Evolutionary conservation across 2,888 invertebrate genomes (phyloP).

Genomic region (Sinohyriopsis cumingii): DNA sequence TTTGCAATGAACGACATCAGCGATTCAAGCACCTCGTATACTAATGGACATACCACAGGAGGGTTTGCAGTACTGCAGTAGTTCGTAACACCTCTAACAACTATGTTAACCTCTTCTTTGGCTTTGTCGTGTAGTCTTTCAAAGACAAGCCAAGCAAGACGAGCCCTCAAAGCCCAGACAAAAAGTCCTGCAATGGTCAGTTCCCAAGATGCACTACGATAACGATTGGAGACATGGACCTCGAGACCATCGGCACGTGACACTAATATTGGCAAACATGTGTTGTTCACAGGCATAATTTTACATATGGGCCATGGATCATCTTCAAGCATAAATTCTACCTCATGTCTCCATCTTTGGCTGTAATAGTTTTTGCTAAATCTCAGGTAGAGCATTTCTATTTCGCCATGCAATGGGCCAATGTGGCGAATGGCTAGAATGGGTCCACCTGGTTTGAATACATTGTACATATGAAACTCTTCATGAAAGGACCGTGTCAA

Average conservation of each 20-base stretch:
- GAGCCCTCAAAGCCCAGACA: slow-evolving; percentile 42
- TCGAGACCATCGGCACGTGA: slow-evolving; percentile 25
- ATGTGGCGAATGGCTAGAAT: slow-evolving; percentile 29
- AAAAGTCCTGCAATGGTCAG: slow-evolving; percentile 47
- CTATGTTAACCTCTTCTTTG: slow-evolving; percentile 36
- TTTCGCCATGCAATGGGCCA: slow-evolving; percentile 14
- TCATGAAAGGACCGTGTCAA: slow-evolving; percentile 35
- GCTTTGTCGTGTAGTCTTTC: slow-evolving; percentile 46
- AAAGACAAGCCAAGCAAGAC: slow-evolving; percentile 46
- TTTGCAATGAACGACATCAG: slow-evolving; percentile 45
- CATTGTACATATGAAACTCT: slow-evolving; percentile 43
- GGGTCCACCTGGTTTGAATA: slow-evolving; percentile 45
- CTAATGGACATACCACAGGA: slow-evolving; percentile 35
- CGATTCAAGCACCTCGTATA: slow-evolving; percentile 37
- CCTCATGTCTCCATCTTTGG: slow-evolving; percentile 43
- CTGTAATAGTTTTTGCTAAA: slow-evolving; percentile 40
- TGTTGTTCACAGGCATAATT: slow-evolving; percentile 40
- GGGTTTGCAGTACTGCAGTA: slow-evolving; percentile 27
- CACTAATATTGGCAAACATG: slow-evolving; percentile 22
- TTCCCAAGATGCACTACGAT: slow-evolving; percentile 46
- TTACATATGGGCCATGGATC: slow-evolving; percentile 51
- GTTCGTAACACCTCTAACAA: slow-evolving; percentile 30
- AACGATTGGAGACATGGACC: slow-evolving; percentile 32
- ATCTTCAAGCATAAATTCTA: slow-evolving; percentile 51
- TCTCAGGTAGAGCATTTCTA: slow-evolving; percentile 40